Conservation (phyloP, 1,140 invertebrate species). For the Drosophila chauvacae region DNA sequence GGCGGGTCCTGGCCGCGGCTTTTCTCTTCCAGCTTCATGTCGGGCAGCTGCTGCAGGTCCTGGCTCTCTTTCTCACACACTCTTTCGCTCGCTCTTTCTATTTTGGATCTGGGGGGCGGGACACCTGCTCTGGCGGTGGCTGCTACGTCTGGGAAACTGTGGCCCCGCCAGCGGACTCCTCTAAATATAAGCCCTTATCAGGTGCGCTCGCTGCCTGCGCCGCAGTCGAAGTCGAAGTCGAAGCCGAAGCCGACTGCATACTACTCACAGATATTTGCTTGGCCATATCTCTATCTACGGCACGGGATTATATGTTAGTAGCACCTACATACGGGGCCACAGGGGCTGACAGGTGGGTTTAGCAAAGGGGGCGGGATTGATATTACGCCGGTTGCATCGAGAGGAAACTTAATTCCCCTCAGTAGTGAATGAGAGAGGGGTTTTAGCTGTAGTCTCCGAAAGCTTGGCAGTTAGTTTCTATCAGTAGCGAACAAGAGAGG, state of each 20-base stretch:
- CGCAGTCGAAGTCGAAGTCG: conserved; percentile 15
- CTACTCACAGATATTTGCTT: conserved; percentile 11
- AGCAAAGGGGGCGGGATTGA: not conserved
- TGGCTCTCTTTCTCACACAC: not conserved
- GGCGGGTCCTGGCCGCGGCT: conserved; percentile 45
- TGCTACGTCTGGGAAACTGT: conserved; percentile 58
- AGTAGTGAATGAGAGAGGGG: not conserved
- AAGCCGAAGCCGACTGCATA: not conserved
- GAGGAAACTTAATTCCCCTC: not conserved
- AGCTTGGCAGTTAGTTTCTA: too few species aligned
- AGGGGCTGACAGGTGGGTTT: conserved; percentile 17
- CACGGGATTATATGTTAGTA: conserved; percentile 1
- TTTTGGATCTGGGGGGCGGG: conserved; percentile 7
- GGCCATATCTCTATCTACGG: conserved; percentile 26
- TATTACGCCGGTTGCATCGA: too few species aligned
- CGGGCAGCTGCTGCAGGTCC: not conserved
- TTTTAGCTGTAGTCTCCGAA: too few species aligned
- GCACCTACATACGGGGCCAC: not conserved
- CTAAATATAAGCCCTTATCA: conserved; percentile 68
- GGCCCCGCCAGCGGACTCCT: conserved; percentile 39
- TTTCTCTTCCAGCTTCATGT: conserved; percentile 66
- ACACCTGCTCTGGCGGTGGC: conserved; percentile 25
- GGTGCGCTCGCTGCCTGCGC: conserved; percentile 17
- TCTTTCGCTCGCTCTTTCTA: not conserved
- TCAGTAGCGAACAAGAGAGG: too few species aligned